Conservation (phyloP, 1,140 invertebrate genomes). For the Orussus abietinus region DNA sequence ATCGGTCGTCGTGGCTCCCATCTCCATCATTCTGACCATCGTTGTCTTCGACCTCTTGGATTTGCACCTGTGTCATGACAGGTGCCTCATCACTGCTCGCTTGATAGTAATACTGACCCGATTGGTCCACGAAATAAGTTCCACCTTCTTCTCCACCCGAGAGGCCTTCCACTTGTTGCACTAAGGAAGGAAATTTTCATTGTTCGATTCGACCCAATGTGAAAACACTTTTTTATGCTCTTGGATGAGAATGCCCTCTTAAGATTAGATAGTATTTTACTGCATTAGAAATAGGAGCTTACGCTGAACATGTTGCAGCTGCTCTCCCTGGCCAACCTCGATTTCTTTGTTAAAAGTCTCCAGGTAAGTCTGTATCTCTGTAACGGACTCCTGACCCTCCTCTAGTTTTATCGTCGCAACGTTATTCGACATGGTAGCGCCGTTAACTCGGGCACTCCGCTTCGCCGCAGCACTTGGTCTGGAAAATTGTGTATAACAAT, state of each 20-base stretch:
- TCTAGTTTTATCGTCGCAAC: conserved; percentile 48
- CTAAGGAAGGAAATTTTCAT: too few relatives aligned
- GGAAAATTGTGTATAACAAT: too few relatives aligned
- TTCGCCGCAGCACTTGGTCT: too few relatives aligned
- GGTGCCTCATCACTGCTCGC: conserved; percentile 60
- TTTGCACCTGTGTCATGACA: conserved; percentile 60
- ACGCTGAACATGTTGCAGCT: conserved; percentile 55
- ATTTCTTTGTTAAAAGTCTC: conserved; percentile 85
- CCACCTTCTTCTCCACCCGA: conserved; percentile 61
- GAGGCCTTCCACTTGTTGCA: conserved; percentile 54
- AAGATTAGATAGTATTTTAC: too few relatives aligned
- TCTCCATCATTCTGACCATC: conserved; percentile 47
- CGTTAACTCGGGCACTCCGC: conserved; percentile 28
- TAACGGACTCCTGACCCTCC: conserved; percentile 56
- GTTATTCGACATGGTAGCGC: conserved; percentile 42
- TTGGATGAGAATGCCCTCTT: too few relatives aligned
- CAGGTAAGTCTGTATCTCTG: conserved; percentile 78
- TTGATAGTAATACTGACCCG: conserved; percentile 75
- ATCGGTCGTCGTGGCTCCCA: conserved; percentile 42
- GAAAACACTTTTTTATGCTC: too few relatives aligned
- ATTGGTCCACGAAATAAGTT: conserved; percentile 73
- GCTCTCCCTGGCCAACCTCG: conserved; percentile 56
- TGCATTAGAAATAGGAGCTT: too few relatives aligned
- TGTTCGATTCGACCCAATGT: too few relatives aligned
- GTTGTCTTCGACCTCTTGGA: conserved; percentile 51